A percentile compares a stretch with the other conserved stretches of the same genome.
Conservation (phyloP, 2,113 vertebrate genomes). For the Progne subis region DNA sequence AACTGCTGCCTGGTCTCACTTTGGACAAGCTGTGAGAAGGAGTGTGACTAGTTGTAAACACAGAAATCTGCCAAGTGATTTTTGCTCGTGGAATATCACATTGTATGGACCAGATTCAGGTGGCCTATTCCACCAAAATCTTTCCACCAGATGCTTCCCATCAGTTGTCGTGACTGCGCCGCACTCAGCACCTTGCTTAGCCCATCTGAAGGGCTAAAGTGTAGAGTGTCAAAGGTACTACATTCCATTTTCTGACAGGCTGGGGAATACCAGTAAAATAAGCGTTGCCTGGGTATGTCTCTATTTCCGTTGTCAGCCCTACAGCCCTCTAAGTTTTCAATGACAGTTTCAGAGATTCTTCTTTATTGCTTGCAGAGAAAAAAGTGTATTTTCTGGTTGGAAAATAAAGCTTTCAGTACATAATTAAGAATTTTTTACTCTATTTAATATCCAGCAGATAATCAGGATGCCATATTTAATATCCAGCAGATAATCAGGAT, state of each 20-base stretch:
- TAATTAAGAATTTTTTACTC: not conserved
- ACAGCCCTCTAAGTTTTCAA: not conserved
- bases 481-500: not conserved
- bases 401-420: not conserved
- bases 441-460: not conserved
- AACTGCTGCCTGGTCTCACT: not conserved
- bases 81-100: constrained; percentile 25
- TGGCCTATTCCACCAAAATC: not conserved
- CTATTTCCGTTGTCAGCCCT: not conserved
- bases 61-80: constrained; percentile 7
- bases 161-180: accelerated
- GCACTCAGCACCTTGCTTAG: not conserved
- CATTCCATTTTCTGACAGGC: not conserved
- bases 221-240: not conserved
- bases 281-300: not conserved
- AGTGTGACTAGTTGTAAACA: constrained; percentile 30
- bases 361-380: not conserved
- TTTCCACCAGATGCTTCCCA: constrained; percentile 33
- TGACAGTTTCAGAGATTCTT: not conserved
- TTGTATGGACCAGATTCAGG: not conserved
- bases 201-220: not conserved
- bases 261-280: not conserved
- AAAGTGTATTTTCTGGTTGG: not conserved
- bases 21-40: constrained; percentile 28
- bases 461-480: not conserved